Evolutionary conservation across 30 jellyfish, hydroid and myxozoan species (phyloP).

Genomic region (Hydra vulgaris): DNA sequence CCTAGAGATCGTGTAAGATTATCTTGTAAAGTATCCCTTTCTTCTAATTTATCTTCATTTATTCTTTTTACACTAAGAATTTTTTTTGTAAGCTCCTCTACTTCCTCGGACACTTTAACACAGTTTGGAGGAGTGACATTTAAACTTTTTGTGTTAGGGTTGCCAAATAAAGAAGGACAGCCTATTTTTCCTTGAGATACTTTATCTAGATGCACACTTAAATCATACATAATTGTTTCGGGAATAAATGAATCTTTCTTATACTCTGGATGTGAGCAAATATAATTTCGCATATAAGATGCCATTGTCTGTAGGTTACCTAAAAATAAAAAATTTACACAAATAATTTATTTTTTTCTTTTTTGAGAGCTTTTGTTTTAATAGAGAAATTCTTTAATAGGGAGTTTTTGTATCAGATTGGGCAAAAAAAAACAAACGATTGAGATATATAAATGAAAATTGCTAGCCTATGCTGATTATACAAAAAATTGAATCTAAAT

Average conservation of each 20-base stretch:
- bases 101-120: conserved; percentile 59
- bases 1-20: conserved; percentile 7
- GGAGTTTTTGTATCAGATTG: too few relatives aligned
- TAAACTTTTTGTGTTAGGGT: conserved; percentile 79
- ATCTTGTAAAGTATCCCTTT: not conserved
- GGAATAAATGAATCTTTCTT: conserved; percentile 64
- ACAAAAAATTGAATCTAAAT: too few relatives aligned
- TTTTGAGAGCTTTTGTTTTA: too few relatives aligned
- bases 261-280: conserved; percentile 74
- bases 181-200: conserved; percentile 71
- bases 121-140: conserved; percentile 67
- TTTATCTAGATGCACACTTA: conserved; percentile 48
- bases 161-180: conserved; percentile 84
- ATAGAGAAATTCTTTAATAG: too few relatives aligned
- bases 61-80: conserved; percentile 3
- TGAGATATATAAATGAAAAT: too few relatives aligned
- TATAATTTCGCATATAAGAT: conserved; percentile 75
- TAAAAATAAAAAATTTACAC: not conserved
- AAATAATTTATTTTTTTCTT: too few relatives aligned
- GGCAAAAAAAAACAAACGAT: too few relatives aligned
- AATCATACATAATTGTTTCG: conserved; percentile 72
- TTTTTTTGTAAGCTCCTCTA: conserved; percentile 38
- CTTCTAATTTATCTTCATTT: not conserved
- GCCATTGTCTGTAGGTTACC: conserved; percentile 87
- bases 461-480: too few relatives aligned